Base-by-base conservation (phyloP, 2,797 vertebrate species). In the Falco cherrug region DNA sequence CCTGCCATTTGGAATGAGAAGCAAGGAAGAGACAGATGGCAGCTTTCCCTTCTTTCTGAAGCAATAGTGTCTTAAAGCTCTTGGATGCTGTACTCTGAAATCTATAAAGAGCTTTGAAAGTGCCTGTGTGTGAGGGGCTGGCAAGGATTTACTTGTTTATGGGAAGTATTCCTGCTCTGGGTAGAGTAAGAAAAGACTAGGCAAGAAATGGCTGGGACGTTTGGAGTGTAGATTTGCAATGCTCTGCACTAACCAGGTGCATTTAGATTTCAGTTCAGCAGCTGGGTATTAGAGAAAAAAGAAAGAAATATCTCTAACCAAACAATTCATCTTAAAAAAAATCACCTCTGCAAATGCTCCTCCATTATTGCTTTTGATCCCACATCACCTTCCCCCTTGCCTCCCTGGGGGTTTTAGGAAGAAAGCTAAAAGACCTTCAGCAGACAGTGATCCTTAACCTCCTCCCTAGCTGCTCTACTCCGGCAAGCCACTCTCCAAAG, bases 11-110 rank as follows among this genome's bases (percentile, higher is more conserved):
- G 81, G 87, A 93, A 75, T 67, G 78, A 95, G 81, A 92, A 93
- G 71, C 60, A 93, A 83, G 60, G 96, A 82, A 93, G 74, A 93
- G 37, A 94, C 93, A 95, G 95, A 96, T 93, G 89, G 95, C 82
- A 93, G 89, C 78, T 93, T 82, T 92, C 80, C 43, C 81, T 95
- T 93, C 90, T 75, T 84, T 88, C 76, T 84, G 90, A 94, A 95
- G 88, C 75, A 83, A 57, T 18, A 79, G 78, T 77, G 69, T 94
- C 87, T 96, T 95, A 94, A 96, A 94, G 90, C 84, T 94, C 92
- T 75, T 59, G 84, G 78, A 95, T 84, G 54, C 68, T 76, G 69
- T 48, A 31, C 56, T 92, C 94, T 94, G 59, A 85, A 89, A 93
- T 91, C 94, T 89, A 65, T 93, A 84, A 81, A 91, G 78, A 78